Conservation (phyloP, 1,140 invertebrate species). For the Druon quercuslanigerum region DNA sequence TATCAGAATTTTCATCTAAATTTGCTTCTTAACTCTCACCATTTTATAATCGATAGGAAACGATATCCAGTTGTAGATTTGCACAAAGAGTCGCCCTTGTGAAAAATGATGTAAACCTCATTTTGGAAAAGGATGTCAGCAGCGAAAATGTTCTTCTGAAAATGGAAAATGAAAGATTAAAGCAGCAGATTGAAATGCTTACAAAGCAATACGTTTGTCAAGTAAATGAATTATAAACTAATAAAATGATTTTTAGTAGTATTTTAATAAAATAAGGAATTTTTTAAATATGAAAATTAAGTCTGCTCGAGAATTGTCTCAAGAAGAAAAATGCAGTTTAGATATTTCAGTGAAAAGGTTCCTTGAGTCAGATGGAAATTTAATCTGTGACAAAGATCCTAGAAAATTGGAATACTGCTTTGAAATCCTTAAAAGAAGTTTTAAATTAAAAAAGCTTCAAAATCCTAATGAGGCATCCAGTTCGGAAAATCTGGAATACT, state of each 20-base stretch:
- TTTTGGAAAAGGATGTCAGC: constrained; percentile 51
- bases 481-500: constrained; percentile 53
- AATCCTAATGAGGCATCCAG: constrained; percentile 31
- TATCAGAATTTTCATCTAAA: no score
- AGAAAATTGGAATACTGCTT: constrained; percentile 45
- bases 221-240: background rate
- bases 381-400: constrained; percentile 38
- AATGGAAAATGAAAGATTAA: constrained; percentile 60
- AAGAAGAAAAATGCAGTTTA: constrained; percentile 49
- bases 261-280: no score
- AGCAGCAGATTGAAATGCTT: constrained; percentile 53
- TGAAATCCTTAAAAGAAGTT: constrained; percentile 41
- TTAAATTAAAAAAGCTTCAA: constrained; percentile 13
- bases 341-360: constrained; percentile 47
- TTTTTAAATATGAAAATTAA: background rate
- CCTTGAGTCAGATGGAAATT: constrained; percentile 36
- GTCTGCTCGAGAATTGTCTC: constrained; percentile 38
- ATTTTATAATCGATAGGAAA: constrained; percentile 73
- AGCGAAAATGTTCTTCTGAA: constrained; percentile 60
- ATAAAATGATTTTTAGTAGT: no score
- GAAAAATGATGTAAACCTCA: constrained; percentile 72
- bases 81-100: constrained; percentile 81
- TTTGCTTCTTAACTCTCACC: background rate
- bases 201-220: constrained; percentile 44
- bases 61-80: constrained; percentile 82